These are phyloP conservation scores for Pocillopora verrucosa DNA, from an alignment of 64 coral and sea anemone genomes.

Conservation along the genomic window DNA sequence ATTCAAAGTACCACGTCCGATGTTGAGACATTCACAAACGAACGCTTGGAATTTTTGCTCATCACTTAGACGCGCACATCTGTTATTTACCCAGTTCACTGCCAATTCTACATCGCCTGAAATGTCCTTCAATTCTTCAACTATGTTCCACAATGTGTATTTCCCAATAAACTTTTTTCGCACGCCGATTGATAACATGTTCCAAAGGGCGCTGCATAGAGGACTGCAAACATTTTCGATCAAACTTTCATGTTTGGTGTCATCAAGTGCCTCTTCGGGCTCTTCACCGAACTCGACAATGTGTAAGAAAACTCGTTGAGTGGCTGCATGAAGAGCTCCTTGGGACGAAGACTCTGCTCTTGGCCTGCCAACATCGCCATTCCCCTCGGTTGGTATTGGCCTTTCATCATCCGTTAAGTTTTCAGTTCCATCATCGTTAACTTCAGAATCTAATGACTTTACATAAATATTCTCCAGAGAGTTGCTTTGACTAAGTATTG, in stretches of 20 bases:
- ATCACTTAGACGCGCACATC: background rate
- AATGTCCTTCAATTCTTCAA: conserved; percentile 23
- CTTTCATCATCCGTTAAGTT: background rate
- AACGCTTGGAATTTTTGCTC: conserved; percentile 31
- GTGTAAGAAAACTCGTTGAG: conserved; percentile 2
- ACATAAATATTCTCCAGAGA: background rate
- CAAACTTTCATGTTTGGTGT: background rate
- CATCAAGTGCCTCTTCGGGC: conserved; percentile 1
- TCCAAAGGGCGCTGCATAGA: conserved; percentile 29
- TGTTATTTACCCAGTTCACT: conserved; percentile 22
- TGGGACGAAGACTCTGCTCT: background rate
- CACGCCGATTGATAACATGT: conserved; percentile 17
- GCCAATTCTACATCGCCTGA: background rate
- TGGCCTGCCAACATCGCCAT: background rate
- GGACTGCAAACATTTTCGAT: background rate
- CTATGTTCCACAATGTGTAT: conserved; percentile 11
- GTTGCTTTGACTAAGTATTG: background rate
- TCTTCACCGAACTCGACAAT: background rate
- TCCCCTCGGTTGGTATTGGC: too few relatives aligned
- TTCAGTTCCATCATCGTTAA: too few relatives aligned
- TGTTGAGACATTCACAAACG: conserved; percentile 38
- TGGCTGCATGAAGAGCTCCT: background rate
- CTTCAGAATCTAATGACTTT: background rate
- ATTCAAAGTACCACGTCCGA: conserved; percentile 7
- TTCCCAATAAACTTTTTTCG: conserved; percentile 8